These are phyloP conservation scores for Xenopus borealis DNA, from an alignment of 2,113 vertebrate genomes.

Conservation along the genomic window DNA sequence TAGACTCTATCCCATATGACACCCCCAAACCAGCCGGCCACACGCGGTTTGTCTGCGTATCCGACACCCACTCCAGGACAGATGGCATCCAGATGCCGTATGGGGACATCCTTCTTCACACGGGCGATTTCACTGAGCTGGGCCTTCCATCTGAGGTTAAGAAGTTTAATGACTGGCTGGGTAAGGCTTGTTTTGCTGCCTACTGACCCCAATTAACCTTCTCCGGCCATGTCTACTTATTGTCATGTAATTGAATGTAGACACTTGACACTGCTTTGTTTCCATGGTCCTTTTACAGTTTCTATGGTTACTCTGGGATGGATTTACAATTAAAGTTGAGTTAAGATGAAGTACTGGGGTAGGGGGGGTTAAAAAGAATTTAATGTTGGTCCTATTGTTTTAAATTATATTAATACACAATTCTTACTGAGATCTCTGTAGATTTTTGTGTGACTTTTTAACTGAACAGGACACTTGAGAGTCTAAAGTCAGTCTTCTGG, in stretches of 20 bases:
- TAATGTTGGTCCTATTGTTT: too few species aligned
- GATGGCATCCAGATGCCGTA: constrained; percentile 99
- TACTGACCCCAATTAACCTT: constrained; percentile 77
- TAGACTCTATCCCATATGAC: constrained; percentile 96
- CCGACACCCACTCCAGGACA: constrained; percentile 97
- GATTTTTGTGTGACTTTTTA: too few species aligned
- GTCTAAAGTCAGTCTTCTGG: too few species aligned
- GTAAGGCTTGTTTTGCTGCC: constrained; percentile 76
- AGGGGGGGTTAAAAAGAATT: not conserved
- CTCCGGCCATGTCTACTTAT: constrained; percentile 68
- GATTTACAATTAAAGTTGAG: constrained; percentile 27
- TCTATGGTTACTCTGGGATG: constrained; percentile 33
- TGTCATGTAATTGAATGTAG: constrained; percentile 75
- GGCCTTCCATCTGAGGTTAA: constrained; percentile 98
- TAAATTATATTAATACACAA: too few species aligned
- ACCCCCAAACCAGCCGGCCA: constrained; percentile 94
- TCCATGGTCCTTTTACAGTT: not conserved
- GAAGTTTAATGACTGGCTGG: constrained; percentile 99
- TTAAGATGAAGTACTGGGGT: not conserved
- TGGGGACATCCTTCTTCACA: constrained; percentile 96
- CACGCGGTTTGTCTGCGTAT: constrained; percentile 97
- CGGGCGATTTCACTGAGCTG: constrained; percentile 97
- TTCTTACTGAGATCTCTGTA: too few species aligned
- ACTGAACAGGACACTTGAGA: too few species aligned
- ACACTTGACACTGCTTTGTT: constrained; percentile 56